A percentile compares a stretch with the other conserved stretches of the same genome.
Evolutionary conservation across 1,140 invertebrate genomes (phyloP).

Genomic region (Trachymyrmex cornetzi): DNA sequence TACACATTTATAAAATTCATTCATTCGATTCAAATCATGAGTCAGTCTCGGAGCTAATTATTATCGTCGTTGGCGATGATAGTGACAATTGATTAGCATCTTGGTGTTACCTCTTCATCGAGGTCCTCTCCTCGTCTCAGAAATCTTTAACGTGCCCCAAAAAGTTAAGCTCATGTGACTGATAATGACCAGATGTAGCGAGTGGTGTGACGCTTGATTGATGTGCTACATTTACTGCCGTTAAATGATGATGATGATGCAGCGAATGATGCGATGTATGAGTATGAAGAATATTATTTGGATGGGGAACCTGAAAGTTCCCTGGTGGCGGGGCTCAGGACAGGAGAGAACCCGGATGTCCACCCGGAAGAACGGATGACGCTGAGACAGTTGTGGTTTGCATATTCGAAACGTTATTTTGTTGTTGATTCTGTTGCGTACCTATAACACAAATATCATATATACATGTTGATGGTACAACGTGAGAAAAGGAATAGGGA

Average conservation of each 20-base stretch:
- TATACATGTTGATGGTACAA: too few relatives aligned
- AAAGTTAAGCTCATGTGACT: constrained; percentile 84
- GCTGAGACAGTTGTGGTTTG: constrained; percentile 83
- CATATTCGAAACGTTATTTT: constrained; percentile 84
- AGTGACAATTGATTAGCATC: constrained; percentile 51
- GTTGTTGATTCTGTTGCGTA: constrained; percentile 84
- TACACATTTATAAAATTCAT: constrained; percentile 61
- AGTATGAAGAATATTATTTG: constrained; percentile 84
- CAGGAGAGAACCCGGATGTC: constrained; percentile 84
- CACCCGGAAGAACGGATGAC: constrained; percentile 84
- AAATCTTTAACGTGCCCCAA: constrained; percentile 86
- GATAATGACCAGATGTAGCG: constrained; percentile 81
- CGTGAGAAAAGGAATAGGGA: background rate
- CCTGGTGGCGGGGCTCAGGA: constrained; percentile 87
- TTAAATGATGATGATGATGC: constrained; percentile 81
- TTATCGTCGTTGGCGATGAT: background rate
- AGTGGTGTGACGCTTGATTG: constrained; percentile 82
- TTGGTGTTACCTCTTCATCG: constrained; percentile 79
- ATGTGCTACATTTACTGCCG: constrained; percentile 83
- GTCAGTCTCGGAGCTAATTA: constrained; percentile 45
- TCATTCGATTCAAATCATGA: constrained; percentile 58
- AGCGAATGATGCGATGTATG: constrained; percentile 81
- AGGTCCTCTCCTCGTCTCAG: constrained; percentile 82
- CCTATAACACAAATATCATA: constrained; percentile 66
- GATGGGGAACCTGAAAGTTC: constrained; percentile 87